Percentiles rank a stretch among this genome's conserved stretches.
phyloP scores from a whole-genome alignment of 2,113 vertebrate species.

The Rhagologus leucostigma region DNA sequence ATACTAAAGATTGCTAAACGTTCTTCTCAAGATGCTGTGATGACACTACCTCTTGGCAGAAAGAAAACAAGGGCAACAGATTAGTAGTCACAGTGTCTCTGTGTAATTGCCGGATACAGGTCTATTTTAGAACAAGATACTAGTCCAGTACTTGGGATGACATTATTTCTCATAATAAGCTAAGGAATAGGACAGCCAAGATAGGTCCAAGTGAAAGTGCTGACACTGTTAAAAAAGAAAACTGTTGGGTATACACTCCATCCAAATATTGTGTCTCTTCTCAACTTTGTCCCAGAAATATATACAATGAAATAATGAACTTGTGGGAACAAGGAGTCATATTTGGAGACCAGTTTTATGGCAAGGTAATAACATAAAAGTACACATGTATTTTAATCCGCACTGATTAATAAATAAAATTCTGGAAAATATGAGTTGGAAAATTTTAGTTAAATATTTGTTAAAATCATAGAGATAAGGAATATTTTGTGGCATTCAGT shows the following conservation, averaged over 20 bases:
- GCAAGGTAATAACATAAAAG: not conserved
- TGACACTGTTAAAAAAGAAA: not conserved
- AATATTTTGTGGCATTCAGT: not conserved
- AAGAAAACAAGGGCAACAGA: not conserved
- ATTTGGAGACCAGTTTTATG: not conserved
- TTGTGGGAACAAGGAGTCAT: not conserved
- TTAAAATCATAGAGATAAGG: not conserved
- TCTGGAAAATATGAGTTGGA: not conserved
- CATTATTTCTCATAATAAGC: not conserved
- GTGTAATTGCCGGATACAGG: not conserved
- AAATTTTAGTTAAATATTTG: not conserved
- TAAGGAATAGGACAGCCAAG: not conserved
- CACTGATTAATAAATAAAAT: not conserved
- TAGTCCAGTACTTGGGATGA: not conserved
- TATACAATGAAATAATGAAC: not conserved
- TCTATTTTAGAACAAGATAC: not conserved
- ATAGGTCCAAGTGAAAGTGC: not conserved
- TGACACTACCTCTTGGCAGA: not conserved
- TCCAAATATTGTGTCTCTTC: not conserved
- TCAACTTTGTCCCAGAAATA: not conserved
- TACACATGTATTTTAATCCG: not conserved
- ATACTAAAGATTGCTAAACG: not conserved
- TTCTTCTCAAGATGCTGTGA: not conserved
- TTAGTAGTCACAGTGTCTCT: not conserved
- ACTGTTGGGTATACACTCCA: fast-evolving